Base-by-base conservation (phyloP, 1,140 invertebrate genomes). In the Drosophila dunni region DNA sequence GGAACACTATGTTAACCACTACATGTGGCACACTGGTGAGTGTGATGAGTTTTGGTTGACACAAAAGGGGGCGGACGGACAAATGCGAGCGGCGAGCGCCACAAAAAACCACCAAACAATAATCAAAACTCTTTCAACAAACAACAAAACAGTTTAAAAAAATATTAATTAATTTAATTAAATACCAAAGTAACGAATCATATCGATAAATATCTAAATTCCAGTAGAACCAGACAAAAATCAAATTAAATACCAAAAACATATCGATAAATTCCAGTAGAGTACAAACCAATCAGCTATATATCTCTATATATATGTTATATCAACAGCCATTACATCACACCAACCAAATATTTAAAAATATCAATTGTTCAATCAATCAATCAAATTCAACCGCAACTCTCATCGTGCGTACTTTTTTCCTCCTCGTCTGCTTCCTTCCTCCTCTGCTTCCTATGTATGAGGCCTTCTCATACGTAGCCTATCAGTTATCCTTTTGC, bases 1-100 rank as follows among this genome's bases (percentile, higher is more conserved):
- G 93, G 96, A 97, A 92, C 96, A 97, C 92, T 94, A 97, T 79
- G 92, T 96, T 89, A 97, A 97, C 92, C 96, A 97, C 93, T 96
- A 97, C 75, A 94, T 96, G 66, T 96, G 97, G 93, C 96, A 97
- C 93, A 97, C 96, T 90, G 91, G 91, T 92, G 79, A 91, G 91
- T 88, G 81, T 82, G 75, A 95, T 29, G 24, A 29, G 24, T 29
- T 44, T 96, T 96, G 90, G 94, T 93, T 9, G 13, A 11, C 40
- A 29, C 24, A 29, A 73, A 57, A 54, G 82, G 82, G 82, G 93
- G 93, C 78, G 93, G 93, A 83, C 93, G 24, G 24, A 29, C 24
- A 29, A 93, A 60, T 79, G 81, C 84, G 85, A 90, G 84, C 85
- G 85, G 85, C 84, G 80, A 89, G 85, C 85, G 84, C 83, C 80